These are phyloP conservation scores for Cyprinodon variegatus DNA, from an alignment of 2,113 vertebrate species.

Conservation along the genomic window DNA sequence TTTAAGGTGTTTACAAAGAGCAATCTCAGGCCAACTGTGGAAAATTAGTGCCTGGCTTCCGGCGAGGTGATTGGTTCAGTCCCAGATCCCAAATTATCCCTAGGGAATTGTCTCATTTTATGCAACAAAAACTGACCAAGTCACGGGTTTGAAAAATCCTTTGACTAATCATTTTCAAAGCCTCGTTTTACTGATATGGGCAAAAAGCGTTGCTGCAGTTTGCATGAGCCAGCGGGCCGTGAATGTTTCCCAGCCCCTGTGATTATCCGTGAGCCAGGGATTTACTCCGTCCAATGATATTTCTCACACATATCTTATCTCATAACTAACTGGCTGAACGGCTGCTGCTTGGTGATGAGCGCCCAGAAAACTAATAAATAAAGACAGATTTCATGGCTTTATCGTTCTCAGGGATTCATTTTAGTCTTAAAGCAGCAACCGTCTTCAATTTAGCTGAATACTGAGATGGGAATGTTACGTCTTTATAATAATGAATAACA, in stretches of 20 bases:
- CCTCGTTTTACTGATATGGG: conserved; percentile 18
- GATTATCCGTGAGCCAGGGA: conserved; percentile 37
- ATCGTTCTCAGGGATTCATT: conserved; percentile 15
- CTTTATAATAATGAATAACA: conserved; percentile 1
- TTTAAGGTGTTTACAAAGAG: conserved; percentile 57
- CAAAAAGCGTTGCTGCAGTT: conserved; percentile 22
- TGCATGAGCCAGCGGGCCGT: conserved; percentile 24
- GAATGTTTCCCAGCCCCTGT: conserved; percentile 35
- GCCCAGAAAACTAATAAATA: conserved; percentile 31
- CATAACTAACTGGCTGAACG: conserved; percentile 20
- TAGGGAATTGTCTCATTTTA: conserved; percentile 65
- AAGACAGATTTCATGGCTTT: conserved; percentile 3
- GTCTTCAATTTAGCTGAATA: background rate
- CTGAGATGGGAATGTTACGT: conserved; percentile 1
- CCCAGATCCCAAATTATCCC: conserved; percentile 65
- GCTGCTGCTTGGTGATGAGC: conserved; percentile 27
- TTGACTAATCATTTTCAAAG: conserved; percentile 58
- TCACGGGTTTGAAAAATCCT: conserved; percentile 39
- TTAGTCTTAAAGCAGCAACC: conserved; percentile 1
- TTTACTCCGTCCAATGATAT: conserved; percentile 36
- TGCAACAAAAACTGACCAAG: conserved; percentile 39
- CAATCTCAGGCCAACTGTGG: conserved; percentile 34
- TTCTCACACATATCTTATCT: conserved; percentile 17
- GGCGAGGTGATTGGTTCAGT: conserved; percentile 36
- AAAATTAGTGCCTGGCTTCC: conserved; percentile 16